Base-by-base conservation (phyloP, 2,888 invertebrate genomes). In the Gnatocerus cornutus region DNA sequence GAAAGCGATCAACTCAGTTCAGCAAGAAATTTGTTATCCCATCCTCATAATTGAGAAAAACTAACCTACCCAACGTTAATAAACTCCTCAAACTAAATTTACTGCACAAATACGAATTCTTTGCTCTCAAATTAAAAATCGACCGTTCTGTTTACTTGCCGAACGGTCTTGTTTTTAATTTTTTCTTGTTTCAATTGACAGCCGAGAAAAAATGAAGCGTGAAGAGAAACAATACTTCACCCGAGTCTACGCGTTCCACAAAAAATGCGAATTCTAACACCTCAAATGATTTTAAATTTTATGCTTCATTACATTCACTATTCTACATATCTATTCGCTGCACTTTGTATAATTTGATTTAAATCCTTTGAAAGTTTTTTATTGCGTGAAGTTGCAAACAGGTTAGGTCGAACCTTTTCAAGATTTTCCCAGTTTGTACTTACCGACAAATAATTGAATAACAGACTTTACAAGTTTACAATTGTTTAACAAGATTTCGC, bases 1-100 rank as follows among this genome's bases (percentile, higher is more conserved):
- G 41, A 55, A 62, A 68, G 63, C 68, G 41, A 68, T 68, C 68
- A 62, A 61, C 30, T 45, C 59, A 14, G 55, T 61, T 61, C 67
- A 67, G 43, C 55, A 61, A 33, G 33, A 33, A 33, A 33, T 9
- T 33, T 33, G 33, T 33, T 33, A 33, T n/a, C 33, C 33, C n/a
- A 33, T 33, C n/a, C 33, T 9, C 33, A n/a, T 33, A 7, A 33
- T 33, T 33, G 33, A n/a, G 33, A 33, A 33, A 33, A 33, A 33
- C 33, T 33, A 33, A 33, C 33, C 33, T 33, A 33, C 33, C 7
- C 2, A 33, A 9, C 33, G 1, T 33, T 33, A 33, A 33, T 33
- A 33, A 33, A 33, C 33, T 33, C 9, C 2, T 33, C 33, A 4
- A 33, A 33, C 33, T n/a, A 33, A 33, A 33, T 33, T n/a, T n/a